Conservation (phyloP, 1,140 invertebrate species). For the Stegodyphus dumicola region DNA sequence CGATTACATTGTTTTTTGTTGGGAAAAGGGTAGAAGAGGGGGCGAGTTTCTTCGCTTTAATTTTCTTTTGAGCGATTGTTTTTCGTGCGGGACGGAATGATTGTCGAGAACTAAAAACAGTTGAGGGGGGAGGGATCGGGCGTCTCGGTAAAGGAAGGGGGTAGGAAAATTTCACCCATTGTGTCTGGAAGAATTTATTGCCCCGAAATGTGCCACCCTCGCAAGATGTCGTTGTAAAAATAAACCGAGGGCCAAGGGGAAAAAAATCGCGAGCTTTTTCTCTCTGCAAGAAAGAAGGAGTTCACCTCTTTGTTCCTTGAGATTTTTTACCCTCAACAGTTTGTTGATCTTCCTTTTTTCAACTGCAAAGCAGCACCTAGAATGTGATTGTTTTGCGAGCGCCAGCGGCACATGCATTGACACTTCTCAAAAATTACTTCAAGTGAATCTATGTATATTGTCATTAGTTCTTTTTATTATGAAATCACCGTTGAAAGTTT, state of each 20-base stretch:
- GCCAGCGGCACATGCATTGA: neutral
- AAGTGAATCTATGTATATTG: too few relatives aligned
- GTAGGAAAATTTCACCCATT: constrained; percentile 38
- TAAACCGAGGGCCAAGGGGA: constrained; percentile 20
- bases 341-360: neutral
- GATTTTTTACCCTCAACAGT: neutral
- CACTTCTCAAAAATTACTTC: neutral
- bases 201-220: constrained; percentile 57
- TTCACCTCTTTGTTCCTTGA: neutral
- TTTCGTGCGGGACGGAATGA: constrained; percentile 20
- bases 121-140: neutral
- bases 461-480: too few relatives aligned
- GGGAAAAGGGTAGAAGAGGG: neutral
- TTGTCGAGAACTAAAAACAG: constrained; percentile 57
- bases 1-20: constrained; percentile 1
- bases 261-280: neutral
- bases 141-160: neutral
- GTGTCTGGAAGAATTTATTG: constrained; percentile 58
- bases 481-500: too few relatives aligned
- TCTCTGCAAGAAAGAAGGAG: neutral
- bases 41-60: neutral
- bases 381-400: neutral
- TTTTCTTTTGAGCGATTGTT: constrained; percentile 27
- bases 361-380: neutral
- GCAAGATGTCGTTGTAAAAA: constrained; percentile 52